phyloP scores from a whole-genome alignment of 2,888 invertebrate genomes.

The Drosophila tripunctata region DNA sequence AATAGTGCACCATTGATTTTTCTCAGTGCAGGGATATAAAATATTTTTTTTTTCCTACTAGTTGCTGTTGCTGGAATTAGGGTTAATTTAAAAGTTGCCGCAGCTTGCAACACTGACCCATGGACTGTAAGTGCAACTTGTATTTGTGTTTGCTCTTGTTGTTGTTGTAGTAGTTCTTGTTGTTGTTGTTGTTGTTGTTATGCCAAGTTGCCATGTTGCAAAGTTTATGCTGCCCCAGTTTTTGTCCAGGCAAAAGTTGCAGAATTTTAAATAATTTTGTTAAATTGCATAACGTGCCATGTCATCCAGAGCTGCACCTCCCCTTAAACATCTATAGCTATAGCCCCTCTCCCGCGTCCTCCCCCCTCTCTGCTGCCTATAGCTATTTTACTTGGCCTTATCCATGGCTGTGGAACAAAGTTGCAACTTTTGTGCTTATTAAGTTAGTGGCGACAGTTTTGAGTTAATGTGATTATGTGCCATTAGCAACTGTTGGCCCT shows the following conservation, averaged over 20 bases:
- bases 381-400: background rate
- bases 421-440: slow-evolving; percentile 65
- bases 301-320: slow-evolving; percentile 33
- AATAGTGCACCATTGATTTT: too few relatives aligned
- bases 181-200: slow-evolving; percentile 32
- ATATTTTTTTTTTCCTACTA: background rate
- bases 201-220: slow-evolving; percentile 55
- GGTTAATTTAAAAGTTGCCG: slow-evolving; percentile 79
- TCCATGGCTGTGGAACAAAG: background rate
- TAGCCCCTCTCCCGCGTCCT: background rate
- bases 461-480: slow-evolving; percentile 72
- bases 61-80: slow-evolving; percentile 65
- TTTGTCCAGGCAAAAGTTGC: slow-evolving; percentile 56
- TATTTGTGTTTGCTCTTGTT: slow-evolving; percentile 24
- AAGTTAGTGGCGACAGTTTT: slow-evolving; percentile 70
- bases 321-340: background rate
- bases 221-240: slow-evolving; percentile 56
- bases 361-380: background rate
- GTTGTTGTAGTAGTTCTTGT: slow-evolving; percentile 30
- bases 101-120: slow-evolving; percentile 66
- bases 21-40: too few relatives aligned
- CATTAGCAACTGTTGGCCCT: slow-evolving; percentile 52
- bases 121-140: slow-evolving; percentile 37
- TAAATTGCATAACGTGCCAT: slow-evolving; percentile 75
- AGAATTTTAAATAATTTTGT: slow-evolving; percentile 75